Base-by-base conservation (phyloP, 2,888 invertebrate genomes). In the Noctuana brunneofusca region DNA sequence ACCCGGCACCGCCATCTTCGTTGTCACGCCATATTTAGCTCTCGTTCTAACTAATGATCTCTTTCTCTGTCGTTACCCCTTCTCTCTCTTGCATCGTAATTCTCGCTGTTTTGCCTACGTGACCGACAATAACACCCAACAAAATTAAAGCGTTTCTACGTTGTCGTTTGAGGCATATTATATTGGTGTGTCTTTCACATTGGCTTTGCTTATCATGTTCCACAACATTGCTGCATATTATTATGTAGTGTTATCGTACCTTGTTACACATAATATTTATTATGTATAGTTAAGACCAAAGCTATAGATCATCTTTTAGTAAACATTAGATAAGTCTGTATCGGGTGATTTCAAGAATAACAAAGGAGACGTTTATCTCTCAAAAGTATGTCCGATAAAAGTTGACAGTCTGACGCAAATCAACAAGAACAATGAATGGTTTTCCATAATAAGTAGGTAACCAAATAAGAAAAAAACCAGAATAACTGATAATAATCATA, bases 1-100 rank as follows among this genome's bases (percentile, higher is more conserved):
- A 81, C 80, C 86, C 88, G 88, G 86, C 84, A 74, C 76, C 84
- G 62, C 90, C 90, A 90, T 90, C 72, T 89, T 90, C 89, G 84
- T 89, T 90, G 84, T 91, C 89, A 90, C 89, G 89, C 89, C 87
- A 90, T 78, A 71, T 69, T 80, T 65, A 63, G 86, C 88, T 71
- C 74, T 41, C 78, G 86, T 79, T 72, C 83, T 66, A 70, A 20
- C 68, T 65, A 58, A 66, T 68, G 70, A 65, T 64, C 62, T 75
- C 74, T 35, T 53, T 41, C 72, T 77, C 72, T 58, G 46, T 67
- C 64, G 65, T 62, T 63, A 38, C 64, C 73, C 67, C 66, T n/a
- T 78, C 78, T 78, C 79, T 65, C 52, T 79, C 76, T 60, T 69
- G 69, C 70, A 72, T 76, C 71, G 66, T 69, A 69, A 67, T 69